Percentiles rank a stretch among this genome's conserved stretches.
These are phyloP conservation scores for Exephanes ischioxanthus DNA, from an alignment of 2,888 invertebrate species.

Conservation along the genomic window DNA sequence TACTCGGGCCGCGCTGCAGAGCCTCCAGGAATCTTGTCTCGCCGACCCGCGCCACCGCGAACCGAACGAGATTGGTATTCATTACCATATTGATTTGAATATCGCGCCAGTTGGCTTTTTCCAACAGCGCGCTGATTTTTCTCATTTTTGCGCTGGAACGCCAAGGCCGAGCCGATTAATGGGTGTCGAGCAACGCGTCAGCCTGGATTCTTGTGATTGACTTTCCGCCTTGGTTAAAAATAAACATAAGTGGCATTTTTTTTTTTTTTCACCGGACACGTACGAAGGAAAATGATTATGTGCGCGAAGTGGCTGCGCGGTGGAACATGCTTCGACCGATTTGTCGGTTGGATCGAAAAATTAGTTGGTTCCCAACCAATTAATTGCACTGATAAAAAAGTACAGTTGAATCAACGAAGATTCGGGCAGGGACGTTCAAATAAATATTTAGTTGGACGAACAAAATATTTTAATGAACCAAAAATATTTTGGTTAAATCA, in stretches of 20 bases:
- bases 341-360: too few species aligned
- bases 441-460: too few species aligned
- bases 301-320: too few species aligned
- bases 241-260: not conserved
- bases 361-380: too few species aligned
- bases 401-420: too few species aligned
- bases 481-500: too few species aligned
- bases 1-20: not conserved
- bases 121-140: constrained; percentile 7
- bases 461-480: too few species aligned
- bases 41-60: constrained; percentile 29
- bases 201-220: not conserved
- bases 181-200: not conserved
- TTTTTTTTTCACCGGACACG: not conserved
- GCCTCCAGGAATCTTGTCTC: constrained; percentile 17
- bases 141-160: not conserved
- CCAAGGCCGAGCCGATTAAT: constrained; percentile 28
- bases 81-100: constrained; percentile 60
- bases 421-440: too few species aligned
- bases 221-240: not conserved
- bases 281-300: too few species aligned
- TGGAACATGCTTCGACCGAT: too few species aligned
- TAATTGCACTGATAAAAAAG: too few species aligned
- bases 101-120: constrained; percentile 29
- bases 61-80: constrained; percentile 42